Evolutionary conservation across 2,888 invertebrate genomes (phyloP), one percentile per base, ranked within the genome.

Genomic region (Junonia oenone): DNA sequence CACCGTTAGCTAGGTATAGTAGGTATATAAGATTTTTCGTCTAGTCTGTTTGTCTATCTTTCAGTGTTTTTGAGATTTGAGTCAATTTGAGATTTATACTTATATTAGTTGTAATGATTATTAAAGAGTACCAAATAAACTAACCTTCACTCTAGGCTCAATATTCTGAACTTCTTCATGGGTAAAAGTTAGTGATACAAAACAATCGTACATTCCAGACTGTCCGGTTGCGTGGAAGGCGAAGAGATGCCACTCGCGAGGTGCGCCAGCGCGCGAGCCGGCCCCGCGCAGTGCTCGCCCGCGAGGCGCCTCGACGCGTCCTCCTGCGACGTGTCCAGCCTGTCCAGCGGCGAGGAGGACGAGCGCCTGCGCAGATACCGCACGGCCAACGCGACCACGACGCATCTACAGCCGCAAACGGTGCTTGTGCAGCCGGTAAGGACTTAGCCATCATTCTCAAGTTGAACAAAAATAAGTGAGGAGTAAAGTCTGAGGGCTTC

Each of bases 331-430:
- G 79, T 78, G 52, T 90, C 90, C 63, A 85, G 85, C 64, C 80
- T 90, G 43, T 91, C 90, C 73, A 88, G 90, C 69, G 91, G 91
- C 61, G 88, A 91, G 68, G 84, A 90, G 71, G 85, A 90, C 84
- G 84, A 91, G 75, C 76, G 89, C 4, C 69, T 90, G 71, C 82
- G 89, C n/a, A 72, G 88, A 61, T 89, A 89, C 67, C 83, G 89
- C 66, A 89, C 86, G 51, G 80, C 82, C 33, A 68, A 68, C 56
- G 27, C 59, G 43, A 31, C 51, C 37, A 43, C 43, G 22, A 15
- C 63, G 29, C 63, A 53, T 45, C 55, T 66, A 52, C 63, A 67
- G 51, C 64, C 67, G 47, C 69, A 69, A 14, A 62, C 69, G 47
- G 66, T 69, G 14, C 56, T 67, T 50, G 69, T 72, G 56, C 74